Conservation (phyloP, 2,888 invertebrate genomes). For the Ornithoptera alexandrae region DNA sequence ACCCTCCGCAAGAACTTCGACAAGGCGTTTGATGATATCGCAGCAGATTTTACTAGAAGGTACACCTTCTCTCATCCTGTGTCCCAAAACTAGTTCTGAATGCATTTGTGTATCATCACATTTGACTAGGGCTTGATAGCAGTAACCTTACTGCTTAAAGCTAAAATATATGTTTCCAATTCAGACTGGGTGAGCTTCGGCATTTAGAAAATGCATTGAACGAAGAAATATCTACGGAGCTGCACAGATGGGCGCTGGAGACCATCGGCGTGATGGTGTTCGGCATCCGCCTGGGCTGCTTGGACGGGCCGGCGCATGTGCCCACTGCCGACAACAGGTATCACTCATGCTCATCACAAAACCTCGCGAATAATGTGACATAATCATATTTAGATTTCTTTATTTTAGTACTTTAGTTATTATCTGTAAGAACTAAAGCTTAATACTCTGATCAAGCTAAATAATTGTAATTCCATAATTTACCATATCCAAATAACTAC, state of each 20-base stretch:
- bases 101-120: too few species aligned
- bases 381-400: too few species aligned
- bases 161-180: too few species aligned
- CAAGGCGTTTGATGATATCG: slow-evolving; percentile 61
- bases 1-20: slow-evolving; percentile 56
- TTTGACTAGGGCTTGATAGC: too few species aligned
- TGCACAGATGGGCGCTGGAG: slow-evolving; percentile 71
- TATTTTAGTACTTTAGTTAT: too few species aligned
- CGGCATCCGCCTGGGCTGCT: slow-evolving; percentile 67
- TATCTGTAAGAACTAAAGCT: too few species aligned
- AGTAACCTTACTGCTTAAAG: too few species aligned
- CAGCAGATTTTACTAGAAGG: slow-evolving; percentile 62
- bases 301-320: slow-evolving; percentile 59
- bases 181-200: slow-evolving; percentile 60
- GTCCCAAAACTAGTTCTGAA: too few species aligned
- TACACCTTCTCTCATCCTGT: slow-evolving; percentile 33
- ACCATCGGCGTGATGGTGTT: slow-evolving; percentile 64
- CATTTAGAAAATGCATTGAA: slow-evolving; percentile 65
- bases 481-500: not conserved
- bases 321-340: slow-evolving; percentile 59
- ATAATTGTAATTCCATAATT: too few species aligned
- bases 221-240: slow-evolving; percentile 66
- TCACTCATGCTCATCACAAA: too few species aligned
- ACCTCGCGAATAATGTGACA: too few species aligned
- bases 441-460: too few species aligned